Evolutionary conservation across 2,113 vertebrate genomes (phyloP).

Genomic region (Pedionomus torquatus): DNA sequence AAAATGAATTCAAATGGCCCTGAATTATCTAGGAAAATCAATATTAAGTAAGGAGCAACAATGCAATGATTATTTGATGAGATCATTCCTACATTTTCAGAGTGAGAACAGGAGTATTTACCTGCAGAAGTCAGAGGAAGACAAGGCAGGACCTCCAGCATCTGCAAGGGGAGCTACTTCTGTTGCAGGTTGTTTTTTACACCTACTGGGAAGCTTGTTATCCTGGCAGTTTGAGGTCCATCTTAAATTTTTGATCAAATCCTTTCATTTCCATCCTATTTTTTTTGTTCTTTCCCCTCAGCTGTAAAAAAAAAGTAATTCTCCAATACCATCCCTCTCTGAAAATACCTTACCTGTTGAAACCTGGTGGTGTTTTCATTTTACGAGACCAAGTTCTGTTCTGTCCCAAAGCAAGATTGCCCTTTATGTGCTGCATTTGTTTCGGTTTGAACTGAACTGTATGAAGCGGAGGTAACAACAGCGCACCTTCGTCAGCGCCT

Average conservation of each 20-base stretch:
- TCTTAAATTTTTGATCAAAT: not conserved
- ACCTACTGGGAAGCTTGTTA: not conserved
- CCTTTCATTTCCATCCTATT: not conserved
- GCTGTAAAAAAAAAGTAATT: not conserved
- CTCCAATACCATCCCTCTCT: not conserved
- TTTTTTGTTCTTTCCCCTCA: not conserved
- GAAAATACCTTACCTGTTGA: not conserved
- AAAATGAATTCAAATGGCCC: not conserved
- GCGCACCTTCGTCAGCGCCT: fast-evolving
- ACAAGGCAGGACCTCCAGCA: not conserved
- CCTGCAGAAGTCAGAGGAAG: not conserved
- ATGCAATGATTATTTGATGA: not conserved
- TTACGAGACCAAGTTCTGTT: not conserved
- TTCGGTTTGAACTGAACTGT: not conserved
- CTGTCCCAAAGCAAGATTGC: not conserved
- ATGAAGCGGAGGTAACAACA: not conserved
- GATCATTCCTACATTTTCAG: not conserved
- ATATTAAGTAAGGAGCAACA: not conserved
- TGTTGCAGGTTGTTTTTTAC: not conserved
- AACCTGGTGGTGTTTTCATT: not conserved
- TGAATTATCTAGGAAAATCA: not conserved
- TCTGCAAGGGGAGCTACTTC: not conserved
- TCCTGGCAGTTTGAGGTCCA: not conserved
- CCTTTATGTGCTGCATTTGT: not conserved
- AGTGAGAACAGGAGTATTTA: not conserved